Evolutionary conservation across 2,888 invertebrate species (phyloP).

Genomic region (Drosophila atripex): DNA sequence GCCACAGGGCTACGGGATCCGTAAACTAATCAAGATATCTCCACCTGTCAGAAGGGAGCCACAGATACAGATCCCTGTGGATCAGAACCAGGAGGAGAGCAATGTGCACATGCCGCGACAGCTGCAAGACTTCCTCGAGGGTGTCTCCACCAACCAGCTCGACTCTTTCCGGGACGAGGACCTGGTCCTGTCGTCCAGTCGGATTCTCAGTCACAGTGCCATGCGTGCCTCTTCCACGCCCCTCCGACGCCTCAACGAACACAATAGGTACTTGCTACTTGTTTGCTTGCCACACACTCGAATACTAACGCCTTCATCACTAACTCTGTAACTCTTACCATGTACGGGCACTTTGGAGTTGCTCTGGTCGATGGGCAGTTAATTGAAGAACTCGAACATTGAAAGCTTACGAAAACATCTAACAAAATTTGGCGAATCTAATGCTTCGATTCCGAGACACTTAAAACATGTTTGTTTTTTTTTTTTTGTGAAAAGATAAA

Average conservation of each 20-base stretch:
- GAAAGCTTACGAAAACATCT: neutral
- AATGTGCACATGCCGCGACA: slow-evolving; percentile 24
- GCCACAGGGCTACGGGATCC: neutral
- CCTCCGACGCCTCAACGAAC: neutral
- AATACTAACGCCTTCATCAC: neutral
- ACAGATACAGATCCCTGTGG: neutral
- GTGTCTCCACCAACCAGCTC: slow-evolving; percentile 3
- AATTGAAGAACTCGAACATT: neutral
- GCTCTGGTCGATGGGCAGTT: neutral
- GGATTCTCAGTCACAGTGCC: neutral
- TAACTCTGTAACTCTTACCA: slow-evolving; percentile 4
- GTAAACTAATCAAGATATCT: neutral
- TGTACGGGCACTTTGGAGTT: neutral
- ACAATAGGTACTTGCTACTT: slow-evolving; percentile 23
- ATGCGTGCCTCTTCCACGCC: slow-evolving; percentile 8
- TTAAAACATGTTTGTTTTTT: neutral
- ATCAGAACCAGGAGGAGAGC: neutral
- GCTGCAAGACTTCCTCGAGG: slow-evolving; percentile 24
- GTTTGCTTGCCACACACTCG: neutral
- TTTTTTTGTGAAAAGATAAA: neutral
- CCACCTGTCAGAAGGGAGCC: neutral
- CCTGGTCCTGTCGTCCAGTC: neutral
- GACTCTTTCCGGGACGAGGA: neutral
- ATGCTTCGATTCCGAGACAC: neutral
- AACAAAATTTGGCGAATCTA: slow-evolving; percentile 5